These are phyloP conservation scores for Hirtodrosophila cameraria DNA, from an alignment of 2,888 invertebrate genomes.

Conservation along the genomic window DNA sequence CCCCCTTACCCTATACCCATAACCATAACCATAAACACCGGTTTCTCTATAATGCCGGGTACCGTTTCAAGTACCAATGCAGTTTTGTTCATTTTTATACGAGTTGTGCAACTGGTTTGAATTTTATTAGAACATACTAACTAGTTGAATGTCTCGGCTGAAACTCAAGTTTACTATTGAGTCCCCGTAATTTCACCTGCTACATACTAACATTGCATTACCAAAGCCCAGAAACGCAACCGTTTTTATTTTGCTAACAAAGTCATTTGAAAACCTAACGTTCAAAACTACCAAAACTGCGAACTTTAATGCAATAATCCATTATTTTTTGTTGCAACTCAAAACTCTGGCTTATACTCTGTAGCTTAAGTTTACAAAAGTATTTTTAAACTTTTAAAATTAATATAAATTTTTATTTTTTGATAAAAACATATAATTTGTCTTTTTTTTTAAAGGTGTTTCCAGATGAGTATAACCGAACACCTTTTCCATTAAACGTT, in stretches of 20 bases:
- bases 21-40: conserved; percentile 1
- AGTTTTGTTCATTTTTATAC: conserved; percentile 27
- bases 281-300: conserved; percentile 22
- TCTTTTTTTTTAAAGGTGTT: no score
- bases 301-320: conserved; percentile 24
- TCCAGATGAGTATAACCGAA: no score
- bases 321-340: neutral
- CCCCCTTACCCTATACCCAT: neutral
- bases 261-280: conserved; percentile 22
- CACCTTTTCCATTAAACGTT: no score
- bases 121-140: neutral
- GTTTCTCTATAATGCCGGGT: conserved; percentile 1
- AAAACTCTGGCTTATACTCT: conserved; percentile 19
- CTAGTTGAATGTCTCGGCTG: neutral
- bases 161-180: neutral
- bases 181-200: neutral
- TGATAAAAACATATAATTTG: no score
- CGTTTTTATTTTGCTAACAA: conserved; percentile 21
- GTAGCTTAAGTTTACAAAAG: neutral
- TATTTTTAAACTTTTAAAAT: no score
- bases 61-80: conserved; percentile 1
- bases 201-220: conserved; percentile 25
- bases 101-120: neutral
- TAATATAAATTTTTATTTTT: no score
- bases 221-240: conserved; percentile 1